Percentiles rank a stretch among this genome's conserved stretches.
Conservation (phyloP, 2,113 vertebrate genomes). For the Hydropotes inermis region DNA sequence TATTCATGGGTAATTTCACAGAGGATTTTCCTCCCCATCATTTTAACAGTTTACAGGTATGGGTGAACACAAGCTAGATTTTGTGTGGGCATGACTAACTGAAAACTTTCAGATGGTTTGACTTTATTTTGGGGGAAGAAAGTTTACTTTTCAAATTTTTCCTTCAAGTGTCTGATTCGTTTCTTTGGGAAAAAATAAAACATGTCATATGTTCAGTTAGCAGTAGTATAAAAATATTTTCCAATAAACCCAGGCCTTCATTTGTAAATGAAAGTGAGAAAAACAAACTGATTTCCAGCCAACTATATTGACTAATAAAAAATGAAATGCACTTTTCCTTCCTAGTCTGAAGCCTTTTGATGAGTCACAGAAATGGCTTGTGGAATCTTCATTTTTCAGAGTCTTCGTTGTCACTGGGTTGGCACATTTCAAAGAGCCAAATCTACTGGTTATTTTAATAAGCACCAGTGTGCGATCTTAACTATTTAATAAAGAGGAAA, state of each 20-base stretch:
- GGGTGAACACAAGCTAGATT: background rate
- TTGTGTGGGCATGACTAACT: background rate
- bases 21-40: background rate
- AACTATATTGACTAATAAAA: constrained; percentile 21
- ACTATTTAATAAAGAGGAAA: background rate
- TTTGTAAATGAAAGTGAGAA: constrained; percentile 39
- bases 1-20: background rate
- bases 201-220: background rate
- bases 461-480: background rate
- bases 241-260: background rate
- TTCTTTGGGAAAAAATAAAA: background rate
- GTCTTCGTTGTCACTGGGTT: background rate
- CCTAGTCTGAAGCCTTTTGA: background rate
- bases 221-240: background rate
- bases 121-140: background rate
- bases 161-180: background rate
- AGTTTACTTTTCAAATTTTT: background rate
- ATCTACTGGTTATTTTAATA: constrained; percentile 20
- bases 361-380: background rate
- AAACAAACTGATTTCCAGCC: constrained; percentile 16
- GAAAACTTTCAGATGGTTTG: background rate
- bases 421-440: background rate
- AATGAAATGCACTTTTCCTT: background rate
- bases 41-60: background rate
- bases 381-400: constrained; percentile 30